Evolutionary conservation across 2,888 invertebrate genomes (phyloP), one percentile per base, ranked within the genome.

Genomic region (Andrena praecox): DNA sequence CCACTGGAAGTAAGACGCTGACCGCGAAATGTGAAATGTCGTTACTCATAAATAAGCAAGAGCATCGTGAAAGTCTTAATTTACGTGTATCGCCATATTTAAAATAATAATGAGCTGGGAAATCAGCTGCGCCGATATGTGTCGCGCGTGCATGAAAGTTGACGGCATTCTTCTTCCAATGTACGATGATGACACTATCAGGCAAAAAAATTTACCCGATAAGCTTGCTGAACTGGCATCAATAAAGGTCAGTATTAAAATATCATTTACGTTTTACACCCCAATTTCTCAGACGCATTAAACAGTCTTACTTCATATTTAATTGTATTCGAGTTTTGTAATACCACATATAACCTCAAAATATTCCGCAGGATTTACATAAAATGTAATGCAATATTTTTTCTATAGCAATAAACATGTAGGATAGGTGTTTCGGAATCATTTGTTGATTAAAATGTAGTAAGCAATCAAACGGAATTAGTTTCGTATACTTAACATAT

Each of bases 131-230:
- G 89, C 87, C 7, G 90, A 92, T 7, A 93, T 93, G 89, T 94
- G 94, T 80, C 93, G 94, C 7, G 93, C 91, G 1, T 94, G 94
- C 69, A 94, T 94, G 94, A 91, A 91, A 87, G 90, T 90, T 10
- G 92, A 92, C 56, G 91, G 93, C 48, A 86, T 87, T 27, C 89
- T 94, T 71, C 71, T 93, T 50, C 89, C 93, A 4, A 92, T 94
- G 91, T 93, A 91, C 67, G 91, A 91, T 31, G 92, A 92, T 62
- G 89, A 89, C 24, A 83, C 81, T 20, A 89, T 91, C 35, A 88
- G 87, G 35, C 85, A 81, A 20, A 91, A 92, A 70, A 91, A 91
- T 85, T 85, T 94, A 16, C 86, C 92, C 0, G 85, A 87, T 42
- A 94, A 93, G 86, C 91, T 94, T 12, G 85, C 92, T 0, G 92